A percentile compares a stretch with the other conserved stretches of the same genome.
These are phyloP conservation scores for Gephyroberyx darwinii DNA, from an alignment of 2,797 vertebrate genomes.

Conservation along the genomic window DNA sequence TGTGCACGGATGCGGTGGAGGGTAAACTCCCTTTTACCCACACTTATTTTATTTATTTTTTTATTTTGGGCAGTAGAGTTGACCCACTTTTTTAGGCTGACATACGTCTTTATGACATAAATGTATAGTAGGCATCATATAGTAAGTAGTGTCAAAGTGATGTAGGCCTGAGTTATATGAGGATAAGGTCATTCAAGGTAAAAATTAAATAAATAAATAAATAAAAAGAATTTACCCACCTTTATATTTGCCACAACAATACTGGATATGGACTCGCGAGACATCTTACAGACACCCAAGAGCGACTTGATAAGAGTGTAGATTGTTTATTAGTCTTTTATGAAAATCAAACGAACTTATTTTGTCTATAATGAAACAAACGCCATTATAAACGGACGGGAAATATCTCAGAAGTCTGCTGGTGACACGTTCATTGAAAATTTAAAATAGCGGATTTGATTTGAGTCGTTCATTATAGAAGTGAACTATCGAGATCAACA, in stretches of 20 bases:
- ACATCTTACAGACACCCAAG: constrained; percentile 14
- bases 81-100: neutral
- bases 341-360: neutral
- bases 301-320: constrained; percentile 19
- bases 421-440: constrained; percentile 6
- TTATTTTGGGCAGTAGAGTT: neutral
- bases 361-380: constrained; percentile 19
- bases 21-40: constrained; percentile 13
- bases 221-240: constrained; percentile 30
- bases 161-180: constrained; percentile 30
- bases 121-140: constrained; percentile 23
- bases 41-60: neutral
- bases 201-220: too few relatives aligned
- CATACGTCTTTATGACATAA: neutral
- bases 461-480: too few relatives aligned
- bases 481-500: neutral
- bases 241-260: constrained; percentile 41
- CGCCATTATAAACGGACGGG: neutral
- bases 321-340: constrained; percentile 17
- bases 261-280: constrained; percentile 1
- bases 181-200: constrained; percentile 2
- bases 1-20: constrained; percentile 21
- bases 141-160: constrained; percentile 15
- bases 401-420: neutral
- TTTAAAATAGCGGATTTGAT: too few relatives aligned